These are phyloP conservation scores for Harmothoe impar DNA, from an alignment of 2,888 invertebrate species.

Conservation along the genomic window DNA sequence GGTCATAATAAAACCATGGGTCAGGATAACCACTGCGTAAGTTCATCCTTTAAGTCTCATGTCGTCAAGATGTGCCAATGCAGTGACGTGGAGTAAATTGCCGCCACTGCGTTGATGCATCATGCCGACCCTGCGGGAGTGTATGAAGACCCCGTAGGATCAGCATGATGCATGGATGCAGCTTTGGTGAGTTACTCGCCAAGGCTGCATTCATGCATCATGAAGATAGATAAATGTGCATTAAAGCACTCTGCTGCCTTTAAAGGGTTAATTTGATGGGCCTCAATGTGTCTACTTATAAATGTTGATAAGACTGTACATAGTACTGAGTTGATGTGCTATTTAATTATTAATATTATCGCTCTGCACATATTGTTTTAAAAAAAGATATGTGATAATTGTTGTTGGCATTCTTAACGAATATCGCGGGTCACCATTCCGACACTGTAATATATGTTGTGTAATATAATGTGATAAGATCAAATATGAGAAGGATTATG, in stretches of 20 bases:
- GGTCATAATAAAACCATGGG: background rate
- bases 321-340: background rate
- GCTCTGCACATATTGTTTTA: slow-evolving; percentile 9
- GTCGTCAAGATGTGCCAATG: too few relatives aligned
- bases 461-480: slow-evolving; percentile 12
- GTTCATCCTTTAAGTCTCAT: too few relatives aligned
- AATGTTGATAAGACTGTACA: background rate
- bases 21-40: background rate
- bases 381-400: slow-evolving; percentile 19
- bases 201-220: too few relatives aligned
- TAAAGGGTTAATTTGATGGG: background rate
- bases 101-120: too few relatives aligned
- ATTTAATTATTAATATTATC: background rate
- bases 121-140: too few relatives aligned
- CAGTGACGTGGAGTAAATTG: too few relatives aligned
- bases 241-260: too few relatives aligned
- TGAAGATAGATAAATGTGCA: too few relatives aligned
- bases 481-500: background rate
- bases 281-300: background rate
- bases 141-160: too few relatives aligned
- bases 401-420: background rate
- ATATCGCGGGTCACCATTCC: background rate
- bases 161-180: too few relatives aligned
- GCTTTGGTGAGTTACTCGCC: too few relatives aligned
- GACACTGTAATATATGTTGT: background rate